Evolutionary conservation across 1,140 invertebrate genomes (phyloP).

Genomic region (Rhyzopertha dominica): DNA sequence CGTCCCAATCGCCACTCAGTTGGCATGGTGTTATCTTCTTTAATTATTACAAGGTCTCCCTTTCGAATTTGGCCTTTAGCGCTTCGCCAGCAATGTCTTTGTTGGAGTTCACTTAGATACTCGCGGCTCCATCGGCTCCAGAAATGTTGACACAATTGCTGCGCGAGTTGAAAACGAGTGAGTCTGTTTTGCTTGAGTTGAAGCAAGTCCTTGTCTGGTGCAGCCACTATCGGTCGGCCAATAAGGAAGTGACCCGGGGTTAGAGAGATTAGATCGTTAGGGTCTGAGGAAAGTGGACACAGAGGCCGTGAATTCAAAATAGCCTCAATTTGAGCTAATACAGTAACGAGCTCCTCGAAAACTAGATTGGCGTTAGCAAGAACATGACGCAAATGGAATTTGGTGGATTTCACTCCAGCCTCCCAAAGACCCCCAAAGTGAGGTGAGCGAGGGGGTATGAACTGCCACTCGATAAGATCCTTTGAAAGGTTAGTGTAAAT

Average conservation of each 20-base stretch:
- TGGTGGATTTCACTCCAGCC: constrained; percentile 32
- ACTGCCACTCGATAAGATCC: constrained; percentile 14
- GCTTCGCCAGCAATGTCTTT: too few species aligned
- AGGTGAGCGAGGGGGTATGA: constrained; percentile 30
- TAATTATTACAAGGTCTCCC: too few species aligned
- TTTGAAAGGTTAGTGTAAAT: background rate
- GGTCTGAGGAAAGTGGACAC: constrained; percentile 24
- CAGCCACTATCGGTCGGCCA: constrained; percentile 23
- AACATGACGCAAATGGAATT: constrained; percentile 26
- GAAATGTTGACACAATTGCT: too few species aligned
- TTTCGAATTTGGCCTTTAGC: too few species aligned
- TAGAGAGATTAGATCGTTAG: constrained; percentile 25
- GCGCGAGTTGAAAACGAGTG: too few species aligned
- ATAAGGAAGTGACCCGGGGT: constrained; percentile 43
- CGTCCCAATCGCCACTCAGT: too few species aligned
- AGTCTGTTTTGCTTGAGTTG: too few species aligned
- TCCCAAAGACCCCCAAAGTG: constrained; percentile 40
- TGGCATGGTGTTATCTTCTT: too few species aligned
- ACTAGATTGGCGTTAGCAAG: constrained; percentile 10
- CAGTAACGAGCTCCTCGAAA: constrained; percentile 21
- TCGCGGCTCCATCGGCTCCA: too few species aligned
- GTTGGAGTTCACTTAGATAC: too few species aligned
- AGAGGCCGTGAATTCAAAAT: constrained; percentile 35
- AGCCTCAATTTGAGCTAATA: constrained; percentile 24
- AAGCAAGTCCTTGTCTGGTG: too few species aligned